These are phyloP conservation scores for Protonibea diacanthus DNA, from an alignment of 2,797 vertebrate species.

Conservation along the genomic window DNA sequence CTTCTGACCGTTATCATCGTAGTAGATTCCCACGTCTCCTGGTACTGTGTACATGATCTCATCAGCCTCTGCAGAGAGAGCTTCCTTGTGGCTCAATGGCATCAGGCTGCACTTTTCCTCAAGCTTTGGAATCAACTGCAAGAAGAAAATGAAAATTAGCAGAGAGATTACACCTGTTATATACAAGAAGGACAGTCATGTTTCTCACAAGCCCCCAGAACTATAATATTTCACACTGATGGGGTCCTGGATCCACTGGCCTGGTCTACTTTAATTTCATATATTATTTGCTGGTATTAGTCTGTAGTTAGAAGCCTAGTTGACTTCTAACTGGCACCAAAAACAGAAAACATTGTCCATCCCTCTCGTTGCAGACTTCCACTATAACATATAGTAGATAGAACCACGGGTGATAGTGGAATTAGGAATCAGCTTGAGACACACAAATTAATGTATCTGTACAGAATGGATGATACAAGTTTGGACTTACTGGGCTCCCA, in stretches of 20 bases:
- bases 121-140: conserved; percentile 89
- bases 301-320: too few species aligned
- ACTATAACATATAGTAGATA: too few species aligned
- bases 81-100: conserved; percentile 86
- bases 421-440: not conserved
- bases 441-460: not conserved
- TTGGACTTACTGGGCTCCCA: not conserved
- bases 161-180: not conserved
- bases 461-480: not conserved
- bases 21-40: conserved; percentile 92
- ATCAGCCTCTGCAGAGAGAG: conserved; percentile 89
- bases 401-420: too few species aligned
- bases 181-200: not conserved
- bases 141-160: not conserved
- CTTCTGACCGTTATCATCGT: conserved; percentile 89
- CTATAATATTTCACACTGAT: too few species aligned
- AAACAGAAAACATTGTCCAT: too few species aligned
- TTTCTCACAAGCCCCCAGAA: not conserved
- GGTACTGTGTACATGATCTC: conserved; percentile 90
- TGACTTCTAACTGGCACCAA: too few species aligned
- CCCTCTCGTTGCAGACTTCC: too few species aligned
- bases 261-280: too few species aligned
- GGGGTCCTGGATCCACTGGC: too few species aligned
- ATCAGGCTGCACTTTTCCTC: conserved; percentile 89
- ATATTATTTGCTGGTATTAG: too few species aligned